Evolutionary conservation across 2,888 invertebrate species (phyloP), one percentile per base, ranked within the genome.

Genomic region (Schizotus pectinicornis): DNA sequence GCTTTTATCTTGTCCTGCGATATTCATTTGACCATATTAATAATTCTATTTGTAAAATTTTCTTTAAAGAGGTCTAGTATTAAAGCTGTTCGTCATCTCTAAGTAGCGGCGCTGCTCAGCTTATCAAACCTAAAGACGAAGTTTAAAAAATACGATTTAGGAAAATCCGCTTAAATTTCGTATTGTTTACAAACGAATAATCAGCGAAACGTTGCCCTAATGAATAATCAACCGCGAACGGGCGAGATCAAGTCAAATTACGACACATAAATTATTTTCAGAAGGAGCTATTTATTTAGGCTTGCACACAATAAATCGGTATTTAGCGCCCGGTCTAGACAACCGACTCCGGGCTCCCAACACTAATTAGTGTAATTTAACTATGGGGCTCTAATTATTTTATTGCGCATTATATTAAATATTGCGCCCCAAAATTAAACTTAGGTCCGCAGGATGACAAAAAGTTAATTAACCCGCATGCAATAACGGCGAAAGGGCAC

Each of bases 21-120:
- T 59, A 55, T 59, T 59, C 54, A 59, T 59, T 59, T 59, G 59
- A 35, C 46, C 46, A 47, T 59, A 59, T 59, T 59, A 59, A 59
- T 59, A 48, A 59, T 59, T 59, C 59, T 55, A 59, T 59, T 59
- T 59, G 55, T 54, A 50, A 38, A 47, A 51, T 57, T 51, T 46
- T 34, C 46, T 45, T 45, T 43, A 56, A 50, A 35, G 31, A 39
- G 36, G 37, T 47, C 47, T 39, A 45, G 41, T 47, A 47, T 54
- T 54, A 54, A 46, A 47, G 47, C 47, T 54, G 34, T 47, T 54
- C 45, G 35, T 47, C 39, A 39, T 54, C 35, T 2, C 32, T 9
- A 47, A 47, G 35, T 32, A 39, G 32, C 37, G 8, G 3, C 11
- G 6, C 3, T 3, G n/a, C 6, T 35, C 3, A 35, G n/a, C 6